These are phyloP conservation scores for Andrena camellia DNA, from an alignment of 2,888 invertebrate genomes.

Conservation along the genomic window DNA sequence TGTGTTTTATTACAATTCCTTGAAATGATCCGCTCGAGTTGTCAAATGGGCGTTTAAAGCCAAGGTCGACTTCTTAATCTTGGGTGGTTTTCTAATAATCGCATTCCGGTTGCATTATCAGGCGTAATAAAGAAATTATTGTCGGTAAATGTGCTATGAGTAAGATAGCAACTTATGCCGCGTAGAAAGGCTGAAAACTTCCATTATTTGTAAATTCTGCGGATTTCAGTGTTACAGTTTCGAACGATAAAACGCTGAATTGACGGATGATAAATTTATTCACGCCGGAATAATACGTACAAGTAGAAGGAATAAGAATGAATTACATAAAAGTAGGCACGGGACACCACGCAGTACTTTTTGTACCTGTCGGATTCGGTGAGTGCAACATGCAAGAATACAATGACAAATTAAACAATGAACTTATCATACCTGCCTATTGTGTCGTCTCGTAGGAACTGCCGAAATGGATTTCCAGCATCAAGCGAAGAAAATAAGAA, in stretches of 20 bases:
- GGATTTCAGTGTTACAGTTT: no score
- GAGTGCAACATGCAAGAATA: not conserved
- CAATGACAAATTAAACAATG: not conserved
- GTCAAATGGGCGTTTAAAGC: no score
- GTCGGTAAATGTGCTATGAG: no score
- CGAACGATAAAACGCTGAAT: not conserved
- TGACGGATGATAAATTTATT: not conserved
- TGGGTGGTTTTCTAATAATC: no score
- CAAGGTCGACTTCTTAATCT: no score
- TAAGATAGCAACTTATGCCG: no score
- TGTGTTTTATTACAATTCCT: conserved; percentile 10
- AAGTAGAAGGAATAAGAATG: not conserved
- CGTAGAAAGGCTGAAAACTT: no score
- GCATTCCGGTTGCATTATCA: no score
- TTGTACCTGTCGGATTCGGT: not conserved
- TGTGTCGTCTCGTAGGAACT: not conserved
- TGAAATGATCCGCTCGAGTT: not conserved
- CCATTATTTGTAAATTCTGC: no score
- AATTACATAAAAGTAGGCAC: no score
- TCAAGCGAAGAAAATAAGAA: not conserved
- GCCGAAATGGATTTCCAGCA: not conserved
- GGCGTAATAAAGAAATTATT: no score
- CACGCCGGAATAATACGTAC: not conserved
- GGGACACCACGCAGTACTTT: not conserved
- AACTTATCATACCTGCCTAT: not conserved